A percentile compares a stretch with the other conserved stretches of the same genome.
These are phyloP conservation scores for Odocoileus hemionus DNA, from an alignment of 2,113 vertebrate species.

Conservation along the genomic window DNA sequence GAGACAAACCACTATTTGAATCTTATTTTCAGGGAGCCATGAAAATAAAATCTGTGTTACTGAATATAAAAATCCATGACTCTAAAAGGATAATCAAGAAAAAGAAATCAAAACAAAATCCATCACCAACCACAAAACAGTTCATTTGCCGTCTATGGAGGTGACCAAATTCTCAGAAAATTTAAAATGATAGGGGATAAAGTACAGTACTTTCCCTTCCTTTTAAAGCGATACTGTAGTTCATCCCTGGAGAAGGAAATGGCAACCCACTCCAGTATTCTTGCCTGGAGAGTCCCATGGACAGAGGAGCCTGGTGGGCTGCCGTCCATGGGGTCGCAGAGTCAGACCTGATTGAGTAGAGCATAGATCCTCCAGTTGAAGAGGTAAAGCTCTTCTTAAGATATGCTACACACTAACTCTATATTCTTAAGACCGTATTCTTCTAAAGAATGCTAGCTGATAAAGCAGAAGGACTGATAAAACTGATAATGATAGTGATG, in stretches of 20 bases:
- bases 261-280: neutral
- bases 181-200: neutral
- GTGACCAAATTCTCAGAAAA: neutral
- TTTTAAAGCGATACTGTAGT: neutral
- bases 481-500: neutral
- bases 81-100: neutral
- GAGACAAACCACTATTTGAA: neutral
- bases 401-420: neutral
- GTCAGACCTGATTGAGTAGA: neutral
- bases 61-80: neutral
- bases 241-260: neutral
- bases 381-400: neutral
- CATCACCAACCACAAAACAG: neutral
- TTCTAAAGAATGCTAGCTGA: neutral
- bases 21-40: conserved; percentile 3
- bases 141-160: neutral
- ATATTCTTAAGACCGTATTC: neutral
- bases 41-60: conserved; percentile 9
- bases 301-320: neutral
- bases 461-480: neutral
- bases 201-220: neutral
- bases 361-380: neutral
- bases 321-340: neutral
- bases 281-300: neutral
- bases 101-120: conserved; percentile 12